Evolutionary conservation across 2,888 invertebrate species (phyloP).

Genomic region (Drosophila atripex): DNA sequence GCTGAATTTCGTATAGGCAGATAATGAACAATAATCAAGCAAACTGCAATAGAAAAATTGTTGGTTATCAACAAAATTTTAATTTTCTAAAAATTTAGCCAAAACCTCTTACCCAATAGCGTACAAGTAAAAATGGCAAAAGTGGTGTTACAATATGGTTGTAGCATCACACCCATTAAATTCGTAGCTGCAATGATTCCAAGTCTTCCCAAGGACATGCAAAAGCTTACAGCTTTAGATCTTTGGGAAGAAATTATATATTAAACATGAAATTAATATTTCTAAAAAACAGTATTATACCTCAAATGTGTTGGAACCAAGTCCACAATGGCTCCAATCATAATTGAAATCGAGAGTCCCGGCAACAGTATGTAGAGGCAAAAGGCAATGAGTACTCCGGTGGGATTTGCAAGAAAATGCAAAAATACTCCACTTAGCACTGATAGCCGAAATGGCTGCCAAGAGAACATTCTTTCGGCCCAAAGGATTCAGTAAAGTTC

Average conservation of each 20-base stretch:
- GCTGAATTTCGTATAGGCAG: conserved; percentile 71
- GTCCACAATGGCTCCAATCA: conserved; percentile 80
- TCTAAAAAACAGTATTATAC: conserved; percentile 41
- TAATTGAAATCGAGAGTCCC: conserved; percentile 77
- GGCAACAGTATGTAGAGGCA: conserved; percentile 79
- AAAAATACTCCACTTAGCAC: conserved; percentile 76
- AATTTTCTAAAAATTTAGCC: background rate
- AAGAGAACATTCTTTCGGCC: conserved; percentile 79
- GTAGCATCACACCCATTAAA: conserved; percentile 72
- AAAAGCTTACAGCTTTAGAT: conserved; percentile 75
- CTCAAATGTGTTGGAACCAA: conserved; percentile 78
- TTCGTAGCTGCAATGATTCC: conserved; percentile 77
- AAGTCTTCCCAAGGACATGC: conserved; percentile 73
- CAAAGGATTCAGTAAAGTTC: conserved; percentile 76
- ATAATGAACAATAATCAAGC: conserved; percentile 62
- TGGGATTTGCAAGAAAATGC: conserved; percentile 70
- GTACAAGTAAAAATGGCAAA: conserved; percentile 71
- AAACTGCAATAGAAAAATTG: conserved; percentile 60
- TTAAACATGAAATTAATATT: background rate
- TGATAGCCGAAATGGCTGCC: conserved; percentile 63
- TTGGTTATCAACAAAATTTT: background rate
- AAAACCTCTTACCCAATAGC: conserved; percentile 60
- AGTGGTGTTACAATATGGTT: conserved; percentile 69
- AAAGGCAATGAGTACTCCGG: conserved; percentile 75
- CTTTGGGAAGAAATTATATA: conserved; percentile 16